phyloP scores from a whole-genome alignment of 2,888 invertebrate species.

The Heliconius ethilla region DNA sequence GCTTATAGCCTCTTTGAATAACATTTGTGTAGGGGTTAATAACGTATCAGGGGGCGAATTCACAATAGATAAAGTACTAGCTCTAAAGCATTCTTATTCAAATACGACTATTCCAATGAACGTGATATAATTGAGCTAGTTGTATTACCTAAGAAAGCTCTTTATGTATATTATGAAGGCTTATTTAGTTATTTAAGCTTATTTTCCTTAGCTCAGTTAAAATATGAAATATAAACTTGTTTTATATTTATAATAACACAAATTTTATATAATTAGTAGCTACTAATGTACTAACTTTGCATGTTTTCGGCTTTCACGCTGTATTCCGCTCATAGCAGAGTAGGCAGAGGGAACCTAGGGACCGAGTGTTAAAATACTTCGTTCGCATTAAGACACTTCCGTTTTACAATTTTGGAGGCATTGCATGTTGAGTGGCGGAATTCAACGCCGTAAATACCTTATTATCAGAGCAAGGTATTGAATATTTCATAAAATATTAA shows the following conservation, averaged over 20 bases:
- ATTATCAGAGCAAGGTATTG: neutral
- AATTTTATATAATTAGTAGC: too few species aligned
- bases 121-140: slow-evolving; percentile 7
- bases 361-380: too few species aligned
- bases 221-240: too few species aligned
- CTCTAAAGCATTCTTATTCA: slow-evolving; percentile 1
- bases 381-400: neutral
- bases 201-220: too few species aligned
- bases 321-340: too few species aligned
- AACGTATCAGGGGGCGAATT: neutral
- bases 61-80: neutral
- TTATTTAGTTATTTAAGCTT: neutral
- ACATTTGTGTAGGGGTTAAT: slow-evolving; percentile 10
- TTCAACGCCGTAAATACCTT: neutral
- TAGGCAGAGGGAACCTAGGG: too few species aligned
- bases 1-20: neutral
- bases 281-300: too few species aligned
- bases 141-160: neutral
- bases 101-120: slow-evolving; percentile 2
- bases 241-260: too few species aligned
- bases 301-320: too few species aligned
- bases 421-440: neutral
- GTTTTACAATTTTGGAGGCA: neutral
- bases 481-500: too few species aligned
- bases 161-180: neutral